Evolutionary conservation across 2,113 vertebrate species (phyloP).

Genomic region (Cebus imitator): DNA sequence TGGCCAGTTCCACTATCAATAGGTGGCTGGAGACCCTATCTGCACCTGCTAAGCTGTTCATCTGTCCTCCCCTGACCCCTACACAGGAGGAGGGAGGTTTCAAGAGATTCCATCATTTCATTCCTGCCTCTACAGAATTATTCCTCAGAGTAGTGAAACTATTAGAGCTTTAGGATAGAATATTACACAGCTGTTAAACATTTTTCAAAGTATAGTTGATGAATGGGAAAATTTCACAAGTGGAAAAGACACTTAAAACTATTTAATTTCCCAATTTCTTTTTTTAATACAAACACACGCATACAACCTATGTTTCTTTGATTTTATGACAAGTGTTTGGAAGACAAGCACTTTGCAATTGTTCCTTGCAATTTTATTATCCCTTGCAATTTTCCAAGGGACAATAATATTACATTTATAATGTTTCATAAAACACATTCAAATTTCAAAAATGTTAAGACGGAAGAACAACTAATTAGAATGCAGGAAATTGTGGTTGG

Average conservation of each 20-base stretch:
- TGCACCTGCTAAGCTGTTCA: neutral
- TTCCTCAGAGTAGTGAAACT: neutral
- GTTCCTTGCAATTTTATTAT: neutral
- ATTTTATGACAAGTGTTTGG: neutral
- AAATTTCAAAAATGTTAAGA: neutral
- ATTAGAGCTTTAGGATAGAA: neutral
- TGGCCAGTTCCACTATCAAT: neutral
- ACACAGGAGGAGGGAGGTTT: neutral
- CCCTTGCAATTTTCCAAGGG: neutral
- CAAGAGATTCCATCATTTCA: neutral
- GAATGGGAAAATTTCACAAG: neutral
- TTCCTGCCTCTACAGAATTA: neutral
- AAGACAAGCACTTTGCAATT: neutral
- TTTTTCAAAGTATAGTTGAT: constrained; percentile 30
- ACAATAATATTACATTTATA: neutral
- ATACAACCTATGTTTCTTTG: neutral
- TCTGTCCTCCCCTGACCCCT: neutral
- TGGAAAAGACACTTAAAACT: neutral
- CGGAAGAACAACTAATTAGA: neutral
- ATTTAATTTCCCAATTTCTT: neutral
- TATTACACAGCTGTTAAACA: neutral
- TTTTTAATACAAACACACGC: neutral
- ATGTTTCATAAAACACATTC: neutral
- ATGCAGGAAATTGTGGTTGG: neutral
- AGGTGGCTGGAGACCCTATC: neutral